Evolutionary conservation across 2,888 invertebrate genomes (phyloP).

Genomic region (Lumbricus terrestris): DNA sequence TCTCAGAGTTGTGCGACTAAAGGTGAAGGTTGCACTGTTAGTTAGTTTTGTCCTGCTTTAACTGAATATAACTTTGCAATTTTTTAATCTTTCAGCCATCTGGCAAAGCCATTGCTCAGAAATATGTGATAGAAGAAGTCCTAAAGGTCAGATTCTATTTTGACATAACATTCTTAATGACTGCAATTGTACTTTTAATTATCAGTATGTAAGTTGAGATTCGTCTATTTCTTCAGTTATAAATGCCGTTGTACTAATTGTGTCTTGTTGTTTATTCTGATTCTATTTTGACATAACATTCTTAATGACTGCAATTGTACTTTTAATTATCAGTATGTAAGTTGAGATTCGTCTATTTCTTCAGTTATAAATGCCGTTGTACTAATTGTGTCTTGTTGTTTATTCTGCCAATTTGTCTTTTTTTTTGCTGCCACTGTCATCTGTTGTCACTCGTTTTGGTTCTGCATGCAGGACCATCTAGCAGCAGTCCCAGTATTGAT

Average conservation of each 20-base stretch:
- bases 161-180: background rate
- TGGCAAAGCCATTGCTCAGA: background rate
- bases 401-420: background rate
- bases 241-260: background rate
- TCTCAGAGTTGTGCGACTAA: background rate
- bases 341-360: background rate
- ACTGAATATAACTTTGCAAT: background rate
- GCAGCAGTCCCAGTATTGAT: background rate
- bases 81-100: background rate
- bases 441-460: background rate
- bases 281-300: background rate
- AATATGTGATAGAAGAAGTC: conserved; percentile 6
- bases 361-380: background rate
- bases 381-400: background rate
- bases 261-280: too few relatives aligned
- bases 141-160: conserved; percentile 3
- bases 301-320: background rate
- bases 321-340: too few relatives aligned
- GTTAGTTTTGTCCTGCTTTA: too few relatives aligned
- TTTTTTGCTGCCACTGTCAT: background rate
- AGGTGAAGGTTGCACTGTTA: too few relatives aligned
- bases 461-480: background rate
- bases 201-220: too few relatives aligned
- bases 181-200: background rate
- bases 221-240: background rate